Evolutionary conservation across 2,888 invertebrate genomes (phyloP).

Genomic region (Melinopterus prodromus): DNA sequence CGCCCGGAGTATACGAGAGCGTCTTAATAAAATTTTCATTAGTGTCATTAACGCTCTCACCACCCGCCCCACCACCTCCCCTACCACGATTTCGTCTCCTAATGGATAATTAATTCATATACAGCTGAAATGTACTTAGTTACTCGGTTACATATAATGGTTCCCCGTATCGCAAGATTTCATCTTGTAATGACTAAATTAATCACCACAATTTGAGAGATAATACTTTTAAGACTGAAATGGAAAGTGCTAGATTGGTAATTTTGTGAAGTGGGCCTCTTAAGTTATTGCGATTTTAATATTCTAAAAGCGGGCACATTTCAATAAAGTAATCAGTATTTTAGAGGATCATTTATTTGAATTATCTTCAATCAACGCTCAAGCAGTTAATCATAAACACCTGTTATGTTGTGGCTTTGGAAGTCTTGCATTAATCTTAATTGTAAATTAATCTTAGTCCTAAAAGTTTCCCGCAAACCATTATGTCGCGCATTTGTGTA

Average conservation of each 20-base stretch:
- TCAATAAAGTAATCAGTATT: not conserved
- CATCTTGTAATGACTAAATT: too few relatives aligned
- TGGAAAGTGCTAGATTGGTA: not conserved
- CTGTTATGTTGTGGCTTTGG: not conserved
- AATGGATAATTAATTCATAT: not conserved
- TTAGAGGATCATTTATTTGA: not conserved
- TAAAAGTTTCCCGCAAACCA: not conserved
- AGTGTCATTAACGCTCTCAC: slow-evolving; percentile 25
- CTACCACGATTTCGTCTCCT: not conserved
- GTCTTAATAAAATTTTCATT: slow-evolving; percentile 31
- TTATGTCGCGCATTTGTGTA: too few relatives aligned
- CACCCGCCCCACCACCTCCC: not conserved
- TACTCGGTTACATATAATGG: not conserved
- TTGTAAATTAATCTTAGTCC: not conserved
- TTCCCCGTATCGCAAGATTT: too few relatives aligned
- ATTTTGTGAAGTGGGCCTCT: not conserved
- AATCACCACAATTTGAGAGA: too few relatives aligned
- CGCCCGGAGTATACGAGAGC: not conserved
- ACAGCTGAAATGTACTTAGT: not conserved
- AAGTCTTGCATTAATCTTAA: not conserved
- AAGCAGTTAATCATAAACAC: not conserved
- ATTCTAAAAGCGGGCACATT: not conserved
- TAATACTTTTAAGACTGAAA: not conserved
- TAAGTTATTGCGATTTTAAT: not conserved
- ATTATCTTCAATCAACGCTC: not conserved